These are phyloP conservation scores for Zonitis immaculata DNA, from an alignment of 2,888 invertebrate species.

Conservation along the genomic window DNA sequence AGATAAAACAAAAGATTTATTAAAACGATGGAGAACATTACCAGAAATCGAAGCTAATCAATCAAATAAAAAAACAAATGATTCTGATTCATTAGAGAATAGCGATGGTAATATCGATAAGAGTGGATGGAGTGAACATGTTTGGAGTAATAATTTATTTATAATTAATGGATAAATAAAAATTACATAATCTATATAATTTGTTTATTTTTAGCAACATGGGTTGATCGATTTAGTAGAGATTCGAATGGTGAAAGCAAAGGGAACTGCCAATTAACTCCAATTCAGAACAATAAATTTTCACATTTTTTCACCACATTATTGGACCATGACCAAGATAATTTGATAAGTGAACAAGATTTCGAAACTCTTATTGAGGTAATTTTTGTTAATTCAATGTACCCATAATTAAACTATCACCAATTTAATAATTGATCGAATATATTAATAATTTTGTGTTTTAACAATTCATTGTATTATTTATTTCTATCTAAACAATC, in stretches of 20 bases:
- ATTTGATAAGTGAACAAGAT: slow-evolving; percentile 66
- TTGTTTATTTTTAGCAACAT: slow-evolving; percentile 58
- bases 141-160: slow-evolving; percentile 60
- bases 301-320: slow-evolving; percentile 67
- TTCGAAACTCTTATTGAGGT: slow-evolving; percentile 66
- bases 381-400: too few species aligned
- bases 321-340: slow-evolving; percentile 67
- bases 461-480: too few species aligned
- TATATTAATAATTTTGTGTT: too few species aligned
- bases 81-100: slow-evolving; percentile 39
- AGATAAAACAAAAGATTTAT: slow-evolving; percentile 67
- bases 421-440: too few species aligned
- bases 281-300: slow-evolving; percentile 65
- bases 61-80: slow-evolving; percentile 45
- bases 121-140: slow-evolving; percentile 71
- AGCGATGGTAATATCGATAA: slow-evolving; percentile 48
- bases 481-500: too few species aligned
- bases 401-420: too few species aligned
- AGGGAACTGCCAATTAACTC: slow-evolving; percentile 56
- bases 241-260: slow-evolving; percentile 57
- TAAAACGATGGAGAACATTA: slow-evolving; percentile 66
- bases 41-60: slow-evolving; percentile 55
- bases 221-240: slow-evolving; percentile 69
- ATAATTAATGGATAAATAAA: background rate
- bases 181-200: background rate